Conservation (phyloP, 2,113 vertebrate genomes). For the Cyprinus carpio region DNA sequence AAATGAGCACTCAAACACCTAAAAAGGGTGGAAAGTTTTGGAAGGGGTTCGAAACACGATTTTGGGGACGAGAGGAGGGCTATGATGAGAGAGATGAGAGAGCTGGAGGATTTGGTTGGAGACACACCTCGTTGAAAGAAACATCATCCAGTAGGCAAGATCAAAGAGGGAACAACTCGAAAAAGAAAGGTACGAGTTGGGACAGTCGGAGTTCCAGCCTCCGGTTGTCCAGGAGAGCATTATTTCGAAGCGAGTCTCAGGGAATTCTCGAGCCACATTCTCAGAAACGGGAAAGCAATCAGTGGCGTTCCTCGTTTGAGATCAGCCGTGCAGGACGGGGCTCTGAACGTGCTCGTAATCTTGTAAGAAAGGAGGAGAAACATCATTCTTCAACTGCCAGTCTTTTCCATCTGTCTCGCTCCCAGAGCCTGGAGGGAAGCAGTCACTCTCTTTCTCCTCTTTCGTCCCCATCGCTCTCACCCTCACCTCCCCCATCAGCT, state of each 20-base stretch:
- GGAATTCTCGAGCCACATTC: constrained; percentile 70
- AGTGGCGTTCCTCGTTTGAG: constrained; percentile 80
- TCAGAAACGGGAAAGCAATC: constrained; percentile 62
- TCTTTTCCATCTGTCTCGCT: constrained; percentile 78
- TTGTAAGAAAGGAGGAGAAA: constrained; percentile 70
- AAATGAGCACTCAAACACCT: constrained; percentile 40
- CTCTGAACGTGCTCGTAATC: constrained; percentile 61
- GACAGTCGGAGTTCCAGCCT: constrained; percentile 72
- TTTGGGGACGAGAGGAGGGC: constrained; percentile 72
- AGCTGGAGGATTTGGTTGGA: constrained; percentile 66
- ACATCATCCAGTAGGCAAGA: constrained; percentile 61
- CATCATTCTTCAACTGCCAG: constrained; percentile 77
- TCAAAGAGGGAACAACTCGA: constrained; percentile 64
- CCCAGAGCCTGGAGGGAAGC: constrained; percentile 77
- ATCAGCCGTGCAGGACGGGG: constrained; percentile 66
- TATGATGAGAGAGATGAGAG: constrained; percentile 62
- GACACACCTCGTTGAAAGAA: constrained; percentile 62
- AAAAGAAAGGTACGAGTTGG: constrained; percentile 66
- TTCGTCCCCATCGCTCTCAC: constrained; percentile 74
- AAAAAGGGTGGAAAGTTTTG: constrained; percentile 69
- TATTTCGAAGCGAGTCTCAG: constrained; percentile 78
- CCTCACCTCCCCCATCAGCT: constrained; percentile 60
- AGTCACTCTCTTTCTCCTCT: constrained; percentile 75
- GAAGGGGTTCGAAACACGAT: constrained; percentile 72
- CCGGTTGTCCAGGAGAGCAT: constrained; percentile 69